Percentiles rank a stretch among this genome's conserved stretches.
Conservation (phyloP, 2,797 vertebrate genomes). For the Mus minutoides region DNA sequence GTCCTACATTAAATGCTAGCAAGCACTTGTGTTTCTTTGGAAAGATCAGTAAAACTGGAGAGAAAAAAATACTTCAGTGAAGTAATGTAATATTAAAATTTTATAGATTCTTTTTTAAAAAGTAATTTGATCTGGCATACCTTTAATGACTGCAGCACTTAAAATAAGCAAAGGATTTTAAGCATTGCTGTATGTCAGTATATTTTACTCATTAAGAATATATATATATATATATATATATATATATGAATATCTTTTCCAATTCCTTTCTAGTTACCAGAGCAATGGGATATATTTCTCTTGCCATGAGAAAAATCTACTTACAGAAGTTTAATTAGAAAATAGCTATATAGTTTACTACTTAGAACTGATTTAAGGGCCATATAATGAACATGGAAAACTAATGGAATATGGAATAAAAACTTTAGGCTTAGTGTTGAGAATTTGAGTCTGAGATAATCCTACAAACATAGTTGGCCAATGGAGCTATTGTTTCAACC, state of each 20-base stretch:
- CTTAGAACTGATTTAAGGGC: background rate
- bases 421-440: background rate
- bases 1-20: background rate
- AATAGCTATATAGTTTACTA: background rate
- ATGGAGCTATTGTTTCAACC: rapidly evolving
- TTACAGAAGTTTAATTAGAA: background rate
- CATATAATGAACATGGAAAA: background rate
- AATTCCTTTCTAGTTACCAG: background rate
- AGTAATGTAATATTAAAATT: background rate
- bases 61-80: background rate
- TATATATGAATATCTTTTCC: background rate
- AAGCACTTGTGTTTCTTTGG: background rate
- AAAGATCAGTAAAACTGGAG: background rate
- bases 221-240: no score
- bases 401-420: background rate
- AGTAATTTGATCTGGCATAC: background rate
- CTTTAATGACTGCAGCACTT: background rate
- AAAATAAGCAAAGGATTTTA: conserved; percentile 13
- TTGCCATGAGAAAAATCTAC: background rate
- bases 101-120: background rate
- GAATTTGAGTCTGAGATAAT: background rate
- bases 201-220: conserved; percentile 1
- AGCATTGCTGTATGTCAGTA: background rate
- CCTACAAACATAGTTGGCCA: background rate
- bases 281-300: background rate